Base-by-base conservation (phyloP, 2,888 invertebrate genomes). In the Thecophora atra region DNA sequence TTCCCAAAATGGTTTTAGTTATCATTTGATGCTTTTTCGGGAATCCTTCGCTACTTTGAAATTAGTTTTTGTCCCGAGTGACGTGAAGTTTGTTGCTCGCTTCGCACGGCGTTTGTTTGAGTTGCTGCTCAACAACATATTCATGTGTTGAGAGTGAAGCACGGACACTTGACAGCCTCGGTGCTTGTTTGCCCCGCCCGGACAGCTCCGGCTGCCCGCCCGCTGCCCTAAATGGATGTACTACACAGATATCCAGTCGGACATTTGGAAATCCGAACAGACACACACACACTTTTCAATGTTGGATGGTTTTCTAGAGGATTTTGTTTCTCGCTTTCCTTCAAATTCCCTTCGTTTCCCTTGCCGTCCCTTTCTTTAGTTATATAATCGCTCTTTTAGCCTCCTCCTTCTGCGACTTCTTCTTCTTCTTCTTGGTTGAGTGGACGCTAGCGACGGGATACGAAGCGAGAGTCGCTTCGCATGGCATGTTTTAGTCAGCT, bases 401-500 rank as follows among this genome's bases (percentile, higher is more conserved):
- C 70, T n/a, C 60, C 26, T 62, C 24, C 47, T 37, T 19, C 66
- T 42, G 70, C 47, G 11, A 37, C 42, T 60, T 26, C 64, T 64
- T 65, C 65, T 69, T 19, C 44, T 21, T 42, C 54, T 67, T 17
- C 58, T 54, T 70, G 73, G 75, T 70, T 74, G 73, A 72, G 66
- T 75, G 74, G 70, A 74, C 56, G 56, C 51, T 69, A 58, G 69
- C 75, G 74, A 76, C 78, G 77, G 77, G 76, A 76, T 74, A 76
- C 76, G 74, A 72, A 67, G 54, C 75, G 75, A 73, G 75, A 73
- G 70, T 75, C 76, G 78, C 78, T 80, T 80, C 82, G 81, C 81
- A 82, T 83, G 82, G 85, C 82, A 81, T 85, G 85, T 83, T 86
- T 83, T 83, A 85, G 85, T 86, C 86, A 86, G 86, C 87, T 86